These are phyloP conservation scores for Eufriesea mexicana DNA, from an alignment of 1,140 invertebrate species.

Conservation along the genomic window DNA sequence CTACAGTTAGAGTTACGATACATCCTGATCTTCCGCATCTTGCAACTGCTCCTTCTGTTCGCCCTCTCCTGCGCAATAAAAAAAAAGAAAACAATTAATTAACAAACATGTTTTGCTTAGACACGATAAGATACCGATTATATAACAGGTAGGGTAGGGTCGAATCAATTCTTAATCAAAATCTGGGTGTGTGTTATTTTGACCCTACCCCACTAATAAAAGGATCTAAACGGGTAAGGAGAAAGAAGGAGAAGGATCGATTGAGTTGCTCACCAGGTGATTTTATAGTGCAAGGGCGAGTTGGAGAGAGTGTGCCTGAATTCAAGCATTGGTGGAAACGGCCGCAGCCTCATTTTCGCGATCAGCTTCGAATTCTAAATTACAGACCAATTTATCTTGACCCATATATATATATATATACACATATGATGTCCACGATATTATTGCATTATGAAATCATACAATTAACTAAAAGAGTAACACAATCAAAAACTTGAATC, in stretches of 20 bases:
- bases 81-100: slow-evolving; percentile 46
- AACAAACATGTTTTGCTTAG: background rate
- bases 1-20: slow-evolving; percentile 89
- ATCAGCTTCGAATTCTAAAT: slow-evolving; percentile 70
- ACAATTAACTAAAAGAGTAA: too few relatives aligned
- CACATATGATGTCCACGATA: background rate
- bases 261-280: slow-evolving; percentile 60
- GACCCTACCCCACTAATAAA: background rate
- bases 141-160: background rate
- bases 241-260: background rate
- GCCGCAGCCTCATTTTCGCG: slow-evolving; percentile 54
- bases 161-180: background rate
- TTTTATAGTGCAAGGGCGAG: slow-evolving; percentile 29
- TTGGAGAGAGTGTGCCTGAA: slow-evolving; percentile 49
- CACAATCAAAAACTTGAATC: background rate
- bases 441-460: background rate
- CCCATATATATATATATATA: background rate
- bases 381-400: slow-evolving; percentile 49
- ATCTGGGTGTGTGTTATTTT: background rate
- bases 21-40: slow-evolving; percentile 96
- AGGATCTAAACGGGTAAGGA: background rate
- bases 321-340: slow-evolving; percentile 61
- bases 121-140: background rate
- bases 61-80: slow-evolving; percentile 87
- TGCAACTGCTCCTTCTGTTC: slow-evolving; percentile 94